phyloP scores from a whole-genome alignment of 2,888 invertebrate species.

The Amblyteles armatorius region DNA sequence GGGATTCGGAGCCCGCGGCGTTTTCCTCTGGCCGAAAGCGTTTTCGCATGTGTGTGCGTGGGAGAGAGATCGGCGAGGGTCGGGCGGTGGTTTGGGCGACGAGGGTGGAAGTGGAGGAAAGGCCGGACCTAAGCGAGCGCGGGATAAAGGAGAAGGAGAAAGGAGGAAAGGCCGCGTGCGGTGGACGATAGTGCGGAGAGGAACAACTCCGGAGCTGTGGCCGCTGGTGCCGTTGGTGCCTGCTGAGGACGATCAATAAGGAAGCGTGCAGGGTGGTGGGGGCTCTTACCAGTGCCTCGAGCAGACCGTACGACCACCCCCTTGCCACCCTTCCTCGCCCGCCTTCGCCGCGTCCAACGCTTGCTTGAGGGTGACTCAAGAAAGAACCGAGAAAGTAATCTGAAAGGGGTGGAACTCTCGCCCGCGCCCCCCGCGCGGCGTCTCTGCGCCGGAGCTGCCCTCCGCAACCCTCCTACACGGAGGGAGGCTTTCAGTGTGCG shows the following conservation, averaged over 20 bases:
- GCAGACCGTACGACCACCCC: slow-evolving; percentile 75
- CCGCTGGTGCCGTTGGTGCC: slow-evolving; percentile 38
- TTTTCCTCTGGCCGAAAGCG: slow-evolving; percentile 45
- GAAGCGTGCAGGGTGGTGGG: slow-evolving; percentile 80
- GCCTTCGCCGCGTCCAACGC: slow-evolving; percentile 72
- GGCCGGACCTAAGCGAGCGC: slow-evolving; percentile 80
- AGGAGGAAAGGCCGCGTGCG: slow-evolving; percentile 75
- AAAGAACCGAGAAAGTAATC: slow-evolving; percentile 84
- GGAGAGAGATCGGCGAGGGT: neutral
- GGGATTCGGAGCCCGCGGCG: slow-evolving; percentile 13
- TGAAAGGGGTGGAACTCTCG: slow-evolving; percentile 69
- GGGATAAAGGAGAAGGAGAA: slow-evolving; percentile 80
- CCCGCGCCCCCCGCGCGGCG: slow-evolving; percentile 36
- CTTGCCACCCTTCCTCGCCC: slow-evolving; percentile 70
- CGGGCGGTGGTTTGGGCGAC: slow-evolving; percentile 51
- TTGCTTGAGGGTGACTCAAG: slow-evolving; percentile 82
- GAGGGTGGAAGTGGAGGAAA: slow-evolving; percentile 71
- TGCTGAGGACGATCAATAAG: slow-evolving; percentile 85
- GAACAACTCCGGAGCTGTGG: slow-evolving; percentile 58
- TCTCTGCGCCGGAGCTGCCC: slow-evolving; percentile 63
- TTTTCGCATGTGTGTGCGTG: slow-evolving; percentile 39
- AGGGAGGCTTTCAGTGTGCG: slow-evolving; percentile 63
- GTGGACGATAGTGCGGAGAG: slow-evolving; percentile 62
- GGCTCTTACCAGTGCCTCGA: slow-evolving; percentile 83
- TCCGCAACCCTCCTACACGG: slow-evolving; percentile 46